Base-by-base conservation (phyloP, 1,140 invertebrate genomes). In the Agrypnia vestita region DNA sequence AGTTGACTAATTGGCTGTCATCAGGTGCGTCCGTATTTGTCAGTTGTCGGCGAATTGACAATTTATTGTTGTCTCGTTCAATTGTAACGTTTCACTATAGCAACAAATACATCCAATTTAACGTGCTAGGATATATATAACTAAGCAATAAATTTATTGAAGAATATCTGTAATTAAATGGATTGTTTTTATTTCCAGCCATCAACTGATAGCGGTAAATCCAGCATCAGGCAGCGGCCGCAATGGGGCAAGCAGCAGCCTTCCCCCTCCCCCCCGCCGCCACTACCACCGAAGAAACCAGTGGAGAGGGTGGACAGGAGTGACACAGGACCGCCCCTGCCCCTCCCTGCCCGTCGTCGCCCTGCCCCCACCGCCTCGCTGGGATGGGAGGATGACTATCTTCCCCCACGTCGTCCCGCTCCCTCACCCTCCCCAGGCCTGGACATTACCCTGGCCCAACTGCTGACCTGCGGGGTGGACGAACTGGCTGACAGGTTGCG, bases 211-310 rank as follows among this genome's bases (percentile, higher is more conserved):
- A 79, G 43, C 69, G 6, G 25, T 35, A 83, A 83, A 74, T 83
- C 82, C n/a, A 84, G 85, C 12, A 84, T 89, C 13, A 80, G 87
- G 0, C 88, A 87, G 74, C 84, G 88, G 13, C 89, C 87, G 3
- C 85, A 86, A 51, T 85, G 86, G 0, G 76, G 75, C n/a, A 79
- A 80, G 84, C 71, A 82, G 73, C 88, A 83, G 92, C 94, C 94
- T 1, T 87, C 84, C 79, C 85, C 91, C 85, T 86, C 89, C 85
- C 87, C 96, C 81, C 96, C 96, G 0, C 96, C 96, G 10, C 96
- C 96, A 0, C 88, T 97, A 76, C 95, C 95, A 3, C 96, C 96
- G 0, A 97, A 97, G 86, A 96, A 96, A 84, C 91, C 94, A 79
- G 0, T 84, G 10, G 77, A 82, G 25, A 80, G 81, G 44, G 84